phyloP scores from a whole-genome alignment of 2,113 vertebrate species.

The Tachysurus vachellii region DNA sequence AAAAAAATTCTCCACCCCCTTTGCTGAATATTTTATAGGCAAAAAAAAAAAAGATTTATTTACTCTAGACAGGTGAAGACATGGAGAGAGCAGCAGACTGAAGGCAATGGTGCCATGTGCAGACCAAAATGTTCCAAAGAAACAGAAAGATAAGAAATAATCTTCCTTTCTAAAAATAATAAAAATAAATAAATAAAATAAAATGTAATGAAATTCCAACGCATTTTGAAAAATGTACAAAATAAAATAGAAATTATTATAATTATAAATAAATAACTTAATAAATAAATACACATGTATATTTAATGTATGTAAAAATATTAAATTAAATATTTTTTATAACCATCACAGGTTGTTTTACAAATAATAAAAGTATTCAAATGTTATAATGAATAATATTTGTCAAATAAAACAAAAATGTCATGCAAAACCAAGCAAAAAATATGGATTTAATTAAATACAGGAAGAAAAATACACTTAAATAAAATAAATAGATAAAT shows the following conservation, averaged over 20 bases:
- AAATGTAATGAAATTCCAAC: neutral
- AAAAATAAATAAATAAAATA: neutral
- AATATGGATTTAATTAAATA: neutral
- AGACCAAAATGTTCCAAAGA: neutral
- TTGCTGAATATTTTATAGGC: conserved; percentile 89
- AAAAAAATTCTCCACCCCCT: conserved; percentile 80
- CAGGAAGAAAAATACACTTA: no score
- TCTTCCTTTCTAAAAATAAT: neutral
- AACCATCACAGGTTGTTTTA: neutral
- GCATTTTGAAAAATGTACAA: neutral
- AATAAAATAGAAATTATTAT: neutral
- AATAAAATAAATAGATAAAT: neutral
- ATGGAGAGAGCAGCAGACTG: conserved; percentile 65
- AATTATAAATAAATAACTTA: neutral
- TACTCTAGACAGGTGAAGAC: conserved; percentile 80
- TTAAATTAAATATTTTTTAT: neutral
- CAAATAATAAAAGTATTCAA: neutral
- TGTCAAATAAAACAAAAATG: neutral
- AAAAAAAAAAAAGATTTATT: conserved; percentile 85
- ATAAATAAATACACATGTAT: neutral
- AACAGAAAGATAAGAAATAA: neutral
- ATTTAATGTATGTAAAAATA: neutral
- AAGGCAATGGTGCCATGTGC: conserved; percentile 56
- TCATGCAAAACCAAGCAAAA: neutral
- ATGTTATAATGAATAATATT: neutral